Evolutionary conservation across 1,140 invertebrate species (phyloP).

Genomic region (Neodiprion lecontei): DNA sequence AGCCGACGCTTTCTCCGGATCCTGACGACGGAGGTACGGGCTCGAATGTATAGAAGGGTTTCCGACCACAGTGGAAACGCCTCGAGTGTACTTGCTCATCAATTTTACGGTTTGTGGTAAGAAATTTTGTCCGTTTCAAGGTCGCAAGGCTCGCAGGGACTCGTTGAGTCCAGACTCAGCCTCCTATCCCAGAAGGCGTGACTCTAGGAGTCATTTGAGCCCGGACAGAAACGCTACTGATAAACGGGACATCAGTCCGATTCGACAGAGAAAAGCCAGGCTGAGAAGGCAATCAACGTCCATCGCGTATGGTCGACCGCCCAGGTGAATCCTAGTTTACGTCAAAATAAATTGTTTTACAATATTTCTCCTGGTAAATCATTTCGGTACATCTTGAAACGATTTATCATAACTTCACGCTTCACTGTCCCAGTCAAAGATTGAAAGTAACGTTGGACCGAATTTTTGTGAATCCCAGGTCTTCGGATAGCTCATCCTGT

Average conservation of each 20-base stretch:
- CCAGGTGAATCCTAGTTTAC: slow-evolving; percentile 47
- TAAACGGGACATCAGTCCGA: slow-evolving; percentile 73
- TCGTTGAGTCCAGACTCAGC: slow-evolving; percentile 89
- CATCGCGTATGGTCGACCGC: slow-evolving; percentile 65
- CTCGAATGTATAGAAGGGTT: background rate
- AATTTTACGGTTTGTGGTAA: background rate
- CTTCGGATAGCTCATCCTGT: slow-evolving; percentile 63
- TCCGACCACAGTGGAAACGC: background rate
- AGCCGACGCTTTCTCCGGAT: slow-evolving; percentile 81
- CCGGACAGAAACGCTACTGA: slow-evolving; percentile 75
- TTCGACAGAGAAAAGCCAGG: slow-evolving; percentile 67
- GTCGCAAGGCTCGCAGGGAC: slow-evolving; percentile 78
- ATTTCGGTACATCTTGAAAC: no score
- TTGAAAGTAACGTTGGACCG: background rate
- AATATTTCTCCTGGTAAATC: no score
- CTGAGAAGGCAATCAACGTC: slow-evolving; percentile 83
- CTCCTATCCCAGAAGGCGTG: slow-evolving; percentile 69
- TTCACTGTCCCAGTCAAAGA: background rate
- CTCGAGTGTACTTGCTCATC: background rate
- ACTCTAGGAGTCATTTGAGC: slow-evolving; percentile 79
- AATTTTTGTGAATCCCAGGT: slow-evolving; percentile 42
- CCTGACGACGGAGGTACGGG: slow-evolving; percentile 65
- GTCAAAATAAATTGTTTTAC: slow-evolving; percentile 34
- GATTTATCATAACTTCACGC: no score
- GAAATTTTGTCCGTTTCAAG: slow-evolving; percentile 49